A percentile compares a stretch with the other conserved stretches of the same genome.
Evolutionary conservation across 2,113 vertebrate species (phyloP).

Genomic region (Indicator maculatus): DNA sequence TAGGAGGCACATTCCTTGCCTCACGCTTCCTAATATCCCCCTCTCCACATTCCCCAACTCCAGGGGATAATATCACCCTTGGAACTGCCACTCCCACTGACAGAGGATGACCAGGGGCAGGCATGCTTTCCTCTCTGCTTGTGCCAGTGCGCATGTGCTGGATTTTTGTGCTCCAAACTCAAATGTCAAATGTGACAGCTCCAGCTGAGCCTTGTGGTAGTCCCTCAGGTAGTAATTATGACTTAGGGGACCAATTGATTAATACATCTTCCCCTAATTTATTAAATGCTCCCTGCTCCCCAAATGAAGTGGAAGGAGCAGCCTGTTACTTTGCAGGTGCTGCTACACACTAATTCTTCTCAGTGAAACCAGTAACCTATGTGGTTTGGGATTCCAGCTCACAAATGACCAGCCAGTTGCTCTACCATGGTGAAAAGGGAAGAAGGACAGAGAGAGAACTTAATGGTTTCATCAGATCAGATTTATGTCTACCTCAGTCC

Average conservation of each 20-base stretch:
- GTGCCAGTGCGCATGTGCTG: rapidly evolving
- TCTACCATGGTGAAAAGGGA: background rate
- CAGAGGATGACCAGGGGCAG: background rate
- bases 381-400: background rate
- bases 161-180: background rate
- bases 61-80: background rate
- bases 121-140: background rate
- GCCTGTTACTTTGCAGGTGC: background rate
- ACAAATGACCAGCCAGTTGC: background rate
- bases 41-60: background rate
- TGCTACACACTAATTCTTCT: background rate
- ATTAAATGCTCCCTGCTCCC: background rate
- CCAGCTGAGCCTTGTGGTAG: background rate
- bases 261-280: background rate
- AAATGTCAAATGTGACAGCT: background rate
- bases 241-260: background rate
- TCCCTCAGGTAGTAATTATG: background rate
- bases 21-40: rapidly evolving
- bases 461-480: background rate
- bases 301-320: background rate
- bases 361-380: background rate
- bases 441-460: background rate
- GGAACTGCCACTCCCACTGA: background rate
- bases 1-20: background rate
- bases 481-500: background rate